Base-by-base conservation (phyloP, 2,888 invertebrate genomes). In the Xestia ashworthii region DNA sequence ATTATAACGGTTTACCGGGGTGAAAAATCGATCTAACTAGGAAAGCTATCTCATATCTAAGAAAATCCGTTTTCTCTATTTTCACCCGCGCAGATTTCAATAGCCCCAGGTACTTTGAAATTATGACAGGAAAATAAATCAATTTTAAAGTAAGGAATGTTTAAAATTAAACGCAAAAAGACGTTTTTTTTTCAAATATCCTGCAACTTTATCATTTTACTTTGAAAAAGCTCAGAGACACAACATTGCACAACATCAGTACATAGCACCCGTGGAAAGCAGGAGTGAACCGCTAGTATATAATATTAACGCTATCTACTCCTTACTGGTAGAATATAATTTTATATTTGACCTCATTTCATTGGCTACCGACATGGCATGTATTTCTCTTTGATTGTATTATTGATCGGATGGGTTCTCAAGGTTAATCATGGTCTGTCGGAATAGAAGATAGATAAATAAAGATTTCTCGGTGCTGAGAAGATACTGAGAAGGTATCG, bases 281-380 rank as follows among this genome's bases (percentile, higher is more conserved):
- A 19, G 19, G 3, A 8, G 32, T 32, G 4, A 4, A 32, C 32
- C 38, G 14, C n/a, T 64, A n/a, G n/a, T 80, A 66, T 76, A 44
- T 76, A 38, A 74, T 72, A 79, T 71, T 25, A 65, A 38, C 46
- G n/a, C 48, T 38, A 53, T 75, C 75, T 55, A 41, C 6, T 46
- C 5, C 14, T 48, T 0, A 58, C 11, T 46, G 22, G 46, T 64
- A 8, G 38, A 74, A 68, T 78, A 74, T 81, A 14, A 79, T 76
- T 65, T 72, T 72, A 76, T 66, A 74, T 79, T 77, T 78, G 85
- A 87, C 82, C 82, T 83, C 25, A 76, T 64, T 74, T 69, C 58
- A 8, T 67, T n/a, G 38, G 65, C 60, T 71, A 55, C 53, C 2
- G 60, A 38, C 22, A 22, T 50, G 22, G n/a, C 46, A 50, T 53